phyloP scores from a whole-genome alignment of 2,113 vertebrate species.

The Takifugu bimaculatus region DNA sequence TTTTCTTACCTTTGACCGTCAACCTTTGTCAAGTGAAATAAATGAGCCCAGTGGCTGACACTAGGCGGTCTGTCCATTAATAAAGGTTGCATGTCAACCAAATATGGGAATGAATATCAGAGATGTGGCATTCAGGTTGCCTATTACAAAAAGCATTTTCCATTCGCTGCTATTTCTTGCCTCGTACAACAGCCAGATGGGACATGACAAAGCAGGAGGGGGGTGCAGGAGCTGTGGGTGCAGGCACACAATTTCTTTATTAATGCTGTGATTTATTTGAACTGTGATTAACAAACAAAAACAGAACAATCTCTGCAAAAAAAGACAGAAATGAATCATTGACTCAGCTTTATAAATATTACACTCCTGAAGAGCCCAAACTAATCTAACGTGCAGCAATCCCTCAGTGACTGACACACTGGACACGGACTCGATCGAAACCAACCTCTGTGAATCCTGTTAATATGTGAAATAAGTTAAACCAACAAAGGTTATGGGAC shows the following conservation, averaged over 20 bases:
- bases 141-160: slow-evolving; percentile 47
- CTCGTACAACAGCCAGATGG: slow-evolving; percentile 35
- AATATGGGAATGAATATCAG: slow-evolving; percentile 64
- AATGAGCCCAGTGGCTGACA: slow-evolving; percentile 45
- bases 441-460: too few relatives aligned
- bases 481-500: slow-evolving; percentile 18
- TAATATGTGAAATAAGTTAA: too few relatives aligned
- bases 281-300: too few relatives aligned
- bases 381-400: too few relatives aligned
- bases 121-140: slow-evolving; percentile 56
- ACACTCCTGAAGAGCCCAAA: too few relatives aligned
- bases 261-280: too few relatives aligned
- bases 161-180: slow-evolving; percentile 55
- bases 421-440: too few relatives aligned
- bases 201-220: slow-evolving; percentile 34
- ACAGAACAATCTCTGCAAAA: too few relatives aligned
- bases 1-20: slow-evolving; percentile 49
- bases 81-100: slow-evolving; percentile 61
- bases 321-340: too few relatives aligned
- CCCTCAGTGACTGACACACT: too few relatives aligned
- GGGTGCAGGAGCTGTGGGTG: slow-evolving; percentile 23
- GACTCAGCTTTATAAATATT: too few relatives aligned
- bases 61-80: slow-evolving; percentile 44
- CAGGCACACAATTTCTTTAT: neutral
- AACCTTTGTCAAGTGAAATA: slow-evolving; percentile 45